phyloP scores from a whole-genome alignment of 2,113 vertebrate species.

The Serranochromis macrocephalus region DNA sequence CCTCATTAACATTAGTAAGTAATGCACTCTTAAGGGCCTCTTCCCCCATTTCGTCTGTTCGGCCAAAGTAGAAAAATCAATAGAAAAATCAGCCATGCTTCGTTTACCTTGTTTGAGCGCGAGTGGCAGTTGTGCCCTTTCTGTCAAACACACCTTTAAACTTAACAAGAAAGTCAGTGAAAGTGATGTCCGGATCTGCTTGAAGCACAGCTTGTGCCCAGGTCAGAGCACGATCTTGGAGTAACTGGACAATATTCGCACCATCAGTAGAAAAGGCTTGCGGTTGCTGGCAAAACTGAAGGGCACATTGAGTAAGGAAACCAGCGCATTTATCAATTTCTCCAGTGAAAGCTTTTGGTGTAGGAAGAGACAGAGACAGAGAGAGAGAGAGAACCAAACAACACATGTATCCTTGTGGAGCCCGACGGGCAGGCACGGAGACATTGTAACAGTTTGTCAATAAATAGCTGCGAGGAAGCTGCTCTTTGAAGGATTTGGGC shows the following conservation, averaged over 20 bases:
- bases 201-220: neutral
- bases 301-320: neutral
- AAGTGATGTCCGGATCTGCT: fast-evolving
- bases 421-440: no score
- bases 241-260: neutral
- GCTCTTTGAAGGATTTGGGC: no score
- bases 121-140: fast-evolving
- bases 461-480: no score
- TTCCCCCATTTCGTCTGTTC: fast-evolving
- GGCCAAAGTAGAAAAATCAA: neutral
- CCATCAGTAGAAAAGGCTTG: neutral
- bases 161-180: neutral
- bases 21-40: neutral
- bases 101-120: neutral
- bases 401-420: no score
- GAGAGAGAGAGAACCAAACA: no score
- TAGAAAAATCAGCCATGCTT: neutral
- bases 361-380: neutral
- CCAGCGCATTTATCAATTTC: neutral
- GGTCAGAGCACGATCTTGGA: neutral
- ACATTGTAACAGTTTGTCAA: no score
- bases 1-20: neutral
- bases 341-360: neutral
- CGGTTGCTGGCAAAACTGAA: no score
- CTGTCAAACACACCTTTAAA: neutral